Evolutionary conservation across 2,797 vertebrate genomes (phyloP), one percentile per base, ranked within the genome.

Genomic region (Periophthalmus magnuspinnatus): DNA sequence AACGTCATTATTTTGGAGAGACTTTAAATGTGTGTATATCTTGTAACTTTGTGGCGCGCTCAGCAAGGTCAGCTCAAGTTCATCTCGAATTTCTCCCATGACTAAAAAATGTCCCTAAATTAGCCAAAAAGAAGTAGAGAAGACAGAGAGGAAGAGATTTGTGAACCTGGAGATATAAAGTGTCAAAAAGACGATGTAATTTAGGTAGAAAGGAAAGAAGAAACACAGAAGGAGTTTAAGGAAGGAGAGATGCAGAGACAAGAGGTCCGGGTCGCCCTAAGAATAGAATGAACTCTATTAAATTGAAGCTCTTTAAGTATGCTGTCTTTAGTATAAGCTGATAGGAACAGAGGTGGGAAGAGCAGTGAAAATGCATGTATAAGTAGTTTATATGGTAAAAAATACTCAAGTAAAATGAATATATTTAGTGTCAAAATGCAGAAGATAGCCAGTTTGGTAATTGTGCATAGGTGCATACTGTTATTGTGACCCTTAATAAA

Each of bases 281-380:
- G 85, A 88, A 88, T 86, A 90, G 22, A 38, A 70, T 81, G 77
- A 87, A 85, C 80, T 87, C 88, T 79, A 86, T 87, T 86, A 86
- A 83, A 86, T 2, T 77, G 82, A 76, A 79, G 78, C 81, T 57
- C 80, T 84, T 86, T 81, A 67, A 85, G 80, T 71, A 6, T 84
- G 88, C 85, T 85, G 86, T 86, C 84, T 76, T 66, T 76, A 70
- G 86, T 63, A 58, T 72, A 87, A 86, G 83, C 54, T 13, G 32
- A 59, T 34, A 34, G 57, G 17, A 59, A 32, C 55, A 57, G 22
- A 56, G 24, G 11, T 57, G 10, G 24, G 17, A 33, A n/a, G 56
- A 59, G 24, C 16, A 34, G 28, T 2, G 57, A 59, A 59, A 59
- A n/a, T n/a, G 32, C 11, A 36, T 24, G 48, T 19, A 1, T 19